Base-by-base conservation (phyloP, 2,888 invertebrate species). In the Lycocerus yunnanus region DNA sequence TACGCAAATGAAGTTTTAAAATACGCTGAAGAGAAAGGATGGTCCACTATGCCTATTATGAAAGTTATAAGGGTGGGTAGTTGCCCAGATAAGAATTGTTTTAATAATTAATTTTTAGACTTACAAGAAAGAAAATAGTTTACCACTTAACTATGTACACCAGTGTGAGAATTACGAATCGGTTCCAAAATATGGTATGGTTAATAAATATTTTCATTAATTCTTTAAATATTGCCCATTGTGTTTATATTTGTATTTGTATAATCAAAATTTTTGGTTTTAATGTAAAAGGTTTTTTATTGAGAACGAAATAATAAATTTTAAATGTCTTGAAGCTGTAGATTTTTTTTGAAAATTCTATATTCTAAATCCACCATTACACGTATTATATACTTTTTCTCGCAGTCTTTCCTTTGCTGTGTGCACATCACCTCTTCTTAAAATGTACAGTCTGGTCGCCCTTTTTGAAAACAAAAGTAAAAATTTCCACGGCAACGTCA, bases 1-100 rank as follows among this genome's bases (percentile, higher is more conserved):
- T 89, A 90, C 83, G 91, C 89, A 2, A 84, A 84, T 59, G 84
- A 84, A 76, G 86, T 91, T 61, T 73, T 89, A 43, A 83, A 86
- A 24, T 88, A 90, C 79, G 90, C 90, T 3, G 82, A 84, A 69
- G 81, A 78, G 0, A 82, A 85, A 72, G 87, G 83, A 8, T 84
- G 90, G 9, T 88, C 88, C 0, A 86, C 85, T 6, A 80, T 83
- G 73, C 87, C 90, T 10, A 85, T 91, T 72, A 86, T 85, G 24
- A 85, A 85, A 77, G 88, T 89, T 8, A 83, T 90, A 10, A 83
- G 88, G 69, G 89, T 89, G 65, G 85, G 73, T 58, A n/a, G 8
- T 43, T n/a, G 6, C n/a, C 8, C n/a, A n/a, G n/a, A 43, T 43
- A n/a, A n/a, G 8, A 43, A n/a, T n/a, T 43, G 4, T 2, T 6